Base-by-base conservation (phyloP, 2,888 invertebrate species). In the Drosophila planitibia region DNA sequence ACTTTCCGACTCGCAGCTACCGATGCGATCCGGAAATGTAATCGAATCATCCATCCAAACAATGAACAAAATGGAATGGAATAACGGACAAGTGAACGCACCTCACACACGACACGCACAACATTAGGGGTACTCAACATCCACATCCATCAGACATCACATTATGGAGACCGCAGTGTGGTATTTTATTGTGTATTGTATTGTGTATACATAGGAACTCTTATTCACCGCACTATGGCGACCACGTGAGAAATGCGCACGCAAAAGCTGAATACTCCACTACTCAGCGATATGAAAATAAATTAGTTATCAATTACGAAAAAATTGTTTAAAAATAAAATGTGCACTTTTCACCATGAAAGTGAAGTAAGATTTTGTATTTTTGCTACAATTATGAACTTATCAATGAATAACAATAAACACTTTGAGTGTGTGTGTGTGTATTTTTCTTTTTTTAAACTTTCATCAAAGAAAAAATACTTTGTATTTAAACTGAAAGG, bases 21-120 rank as follows among this genome's bases (percentile, higher is more conserved):
- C 55, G 61, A 52, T 54, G 76, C 71, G 70, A 82, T 87, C 85
- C 82, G 87, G 89, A 87, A 89, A 80, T 88, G 71, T 63, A 84
- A 76, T 69, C 74, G 73, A 70, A 66, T 68, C 19, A 51, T 19
- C 49, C 19, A 51, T 19, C 49, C 74, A 79, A 82, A 70, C 76
- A 58, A 58, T 41, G n/a, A 58, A 30, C 30, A 57, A 14, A 39
- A 28, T 35, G 35, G 41, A 57, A 57, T 57, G 60, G 67, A 84
- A 76, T 71, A 62, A 64, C 70, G 63, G 54, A 54, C 22, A 76
- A 62, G 64, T 72, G 82, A 87, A 89, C 90, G 88, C 88, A 89
- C 83, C 85, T 79, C 62, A 79, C 68, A 89, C 85, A 79, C 85
- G 72, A 78, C 75, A 62, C 25, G 14, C 25, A 9, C 47, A 25